Conservation (phyloP, 2,113 vertebrate species). For the Mus pahari region DNA sequence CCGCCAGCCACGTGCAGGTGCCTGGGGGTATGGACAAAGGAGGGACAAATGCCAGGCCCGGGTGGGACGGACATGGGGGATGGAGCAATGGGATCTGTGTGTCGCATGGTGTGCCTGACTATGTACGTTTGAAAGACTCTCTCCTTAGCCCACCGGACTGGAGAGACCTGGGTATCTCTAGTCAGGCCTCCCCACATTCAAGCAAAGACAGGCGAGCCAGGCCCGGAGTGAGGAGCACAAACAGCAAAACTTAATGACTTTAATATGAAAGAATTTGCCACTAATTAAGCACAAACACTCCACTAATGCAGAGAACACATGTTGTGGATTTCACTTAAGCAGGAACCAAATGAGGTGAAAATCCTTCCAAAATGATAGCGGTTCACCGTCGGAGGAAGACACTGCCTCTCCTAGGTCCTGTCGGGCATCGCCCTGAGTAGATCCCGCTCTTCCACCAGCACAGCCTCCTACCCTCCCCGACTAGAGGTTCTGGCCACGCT, state of each 20-base stretch:
- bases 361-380: slow-evolving; percentile 75
- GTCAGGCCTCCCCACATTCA: slow-evolving; percentile 18
- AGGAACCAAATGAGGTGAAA: slow-evolving; percentile 78
- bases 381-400: slow-evolving; percentile 67
- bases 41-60: slow-evolving; percentile 18
- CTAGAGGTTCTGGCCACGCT: neutral
- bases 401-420: slow-evolving; percentile 1
- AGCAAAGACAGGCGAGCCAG: slow-evolving; percentile 50
- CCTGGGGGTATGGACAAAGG: neutral
- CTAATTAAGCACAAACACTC: slow-evolving; percentile 82
- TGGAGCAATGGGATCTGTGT: neutral
- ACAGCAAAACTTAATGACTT: slow-evolving; percentile 79
- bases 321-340: slow-evolving; percentile 82
- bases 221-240: slow-evolving; percentile 70
- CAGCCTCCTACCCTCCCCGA: neutral
- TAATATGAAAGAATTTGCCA: slow-evolving; percentile 81
- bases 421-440: neutral
- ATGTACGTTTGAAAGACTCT: too few relatives aligned
- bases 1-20: neutral
- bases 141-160: neutral
- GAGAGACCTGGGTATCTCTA: neutral
- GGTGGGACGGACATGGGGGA: neutral
- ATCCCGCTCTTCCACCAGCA: neutral
- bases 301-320: slow-evolving; percentile 79
- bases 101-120: neutral